Evolutionary conservation across 2,797 vertebrate genomes (phyloP).

Genomic region (Acrossocheilus wenchowensis): DNA sequence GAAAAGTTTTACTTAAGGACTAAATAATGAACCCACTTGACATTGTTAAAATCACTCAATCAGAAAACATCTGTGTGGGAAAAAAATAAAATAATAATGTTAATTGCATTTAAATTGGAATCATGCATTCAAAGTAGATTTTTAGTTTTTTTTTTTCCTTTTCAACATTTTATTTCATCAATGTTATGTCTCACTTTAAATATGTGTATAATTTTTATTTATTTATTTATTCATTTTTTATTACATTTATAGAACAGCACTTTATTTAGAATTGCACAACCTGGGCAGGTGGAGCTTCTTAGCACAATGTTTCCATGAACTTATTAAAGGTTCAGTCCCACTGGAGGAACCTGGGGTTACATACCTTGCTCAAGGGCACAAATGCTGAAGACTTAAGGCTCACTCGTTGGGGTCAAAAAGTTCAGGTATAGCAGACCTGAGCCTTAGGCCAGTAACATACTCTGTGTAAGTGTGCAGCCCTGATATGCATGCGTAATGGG

Average conservation of each 20-base stretch:
- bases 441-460: constrained; percentile 5
- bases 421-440: not conserved
- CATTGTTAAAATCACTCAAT: not conserved
- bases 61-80: not conserved
- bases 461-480: too few relatives aligned
- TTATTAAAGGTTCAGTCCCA: not conserved
- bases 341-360: not conserved
- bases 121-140: not conserved
- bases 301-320: not conserved
- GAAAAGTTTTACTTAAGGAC: too few relatives aligned
- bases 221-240: too few relatives aligned
- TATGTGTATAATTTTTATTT: too few relatives aligned
- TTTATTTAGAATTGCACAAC: not conserved
- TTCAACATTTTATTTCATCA: not conserved
- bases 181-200: too few relatives aligned
- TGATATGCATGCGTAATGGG: not conserved
- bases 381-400: not conserved
- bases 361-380: not conserved
- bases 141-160: not conserved
- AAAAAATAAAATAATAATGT: not conserved
- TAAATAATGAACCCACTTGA: not conserved
- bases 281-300: not conserved
- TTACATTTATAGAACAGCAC: not conserved
- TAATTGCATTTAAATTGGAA: not conserved
- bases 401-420: not conserved